Base-by-base conservation (phyloP, 1,140 invertebrate genomes). In the Aphelenchoides avenae region DNA sequence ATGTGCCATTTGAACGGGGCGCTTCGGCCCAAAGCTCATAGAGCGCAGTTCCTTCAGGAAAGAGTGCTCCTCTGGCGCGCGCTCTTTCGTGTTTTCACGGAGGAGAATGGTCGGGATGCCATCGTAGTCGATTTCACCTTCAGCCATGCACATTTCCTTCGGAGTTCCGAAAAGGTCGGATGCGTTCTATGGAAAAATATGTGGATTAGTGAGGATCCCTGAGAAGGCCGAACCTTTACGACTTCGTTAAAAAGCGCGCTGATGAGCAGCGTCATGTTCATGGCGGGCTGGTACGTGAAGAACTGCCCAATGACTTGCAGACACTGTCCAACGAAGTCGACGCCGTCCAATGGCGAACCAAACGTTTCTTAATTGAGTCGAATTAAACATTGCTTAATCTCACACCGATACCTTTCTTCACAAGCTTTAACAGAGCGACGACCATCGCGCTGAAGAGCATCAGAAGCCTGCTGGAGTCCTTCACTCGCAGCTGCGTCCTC, bases 271-370 rank as follows among this genome's bases (percentile, higher is more conserved):
- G 51, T 51, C 39, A 37, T 57, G 36, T 42, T 51, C 3, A 54
- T 42, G 7, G 50, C 56, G 9, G 43, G 34, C 57, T 58, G 56
- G 11, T 36, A 37, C 27, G 40, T 59, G 24, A 58, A 58, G 34
- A 58, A 31, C 27, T 36, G 30, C 15, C 56, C 56, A 26, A 54
- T 27, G 37, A 58, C 47, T 11, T 49, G 37, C 22, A 33, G 57
- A 27, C 52, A 57, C 6, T 54, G 56, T 9, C 52, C 39, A n/a
- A 58, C 52, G 34, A 37, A 58, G 15, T 58, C 56, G 27, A 58
- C 40, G 15, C 56, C 56, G 27, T 58, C 56, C 11, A 22, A 43
- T 13, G 56, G 24, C 4, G 49, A 56, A 5, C 56, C 56, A 7
- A 52, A 60, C 20, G 27, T 39, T 13, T 52, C 56, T 58, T 15